Base-by-base conservation (phyloP, 2,113 vertebrate genomes). In the Strix uralensis region DNA sequence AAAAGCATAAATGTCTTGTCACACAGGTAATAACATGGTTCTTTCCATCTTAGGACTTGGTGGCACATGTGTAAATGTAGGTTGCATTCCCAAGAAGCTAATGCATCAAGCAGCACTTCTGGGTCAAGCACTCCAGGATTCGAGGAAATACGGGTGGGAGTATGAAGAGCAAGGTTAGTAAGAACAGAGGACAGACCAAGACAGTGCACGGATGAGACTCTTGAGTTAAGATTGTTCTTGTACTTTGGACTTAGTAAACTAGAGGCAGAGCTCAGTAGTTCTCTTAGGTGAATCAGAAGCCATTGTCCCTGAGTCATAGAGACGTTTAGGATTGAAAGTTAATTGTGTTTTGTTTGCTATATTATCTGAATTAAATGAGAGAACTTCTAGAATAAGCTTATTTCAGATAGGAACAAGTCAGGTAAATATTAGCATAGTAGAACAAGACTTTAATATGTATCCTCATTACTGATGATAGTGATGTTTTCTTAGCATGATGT, bases 31-130 rank as follows among this genome's bases (percentile, higher is more conserved):
- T 91, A 73, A 92, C 4, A 2, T 32, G 27, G 1, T 72, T 78
- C 32, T 95, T 94, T 94, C 52, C 75, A 23, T 71, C 86, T 42
- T 94, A 99, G 99, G 99, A 88, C 99, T 99, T 10, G 99, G 99
- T 13, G 99, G 99, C 42, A 99, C 99, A 0, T 99, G 99, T 86
- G 99, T 99, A 49, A 99, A 99, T 20, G 99, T 99, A 15, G 99
- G 99, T 77, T 99, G 99, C 89, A 98, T 99, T 96, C 99, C 99
- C 32, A 99, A 99, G 98, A 99, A 99, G 90, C 89, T 99, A 95
- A 99, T 99, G 99, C 99, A 99, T 94, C 99, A 99, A 91, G 99
- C 99, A 4, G 99, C 99, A 5, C 92, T 99, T 91, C 95, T 99
- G 44, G 97, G 98, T 4, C 98, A 99, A 13, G 98, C 99, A 8